Base-by-base conservation (phyloP, 2,888 invertebrate species). In the Tortricodes alternella region DNA sequence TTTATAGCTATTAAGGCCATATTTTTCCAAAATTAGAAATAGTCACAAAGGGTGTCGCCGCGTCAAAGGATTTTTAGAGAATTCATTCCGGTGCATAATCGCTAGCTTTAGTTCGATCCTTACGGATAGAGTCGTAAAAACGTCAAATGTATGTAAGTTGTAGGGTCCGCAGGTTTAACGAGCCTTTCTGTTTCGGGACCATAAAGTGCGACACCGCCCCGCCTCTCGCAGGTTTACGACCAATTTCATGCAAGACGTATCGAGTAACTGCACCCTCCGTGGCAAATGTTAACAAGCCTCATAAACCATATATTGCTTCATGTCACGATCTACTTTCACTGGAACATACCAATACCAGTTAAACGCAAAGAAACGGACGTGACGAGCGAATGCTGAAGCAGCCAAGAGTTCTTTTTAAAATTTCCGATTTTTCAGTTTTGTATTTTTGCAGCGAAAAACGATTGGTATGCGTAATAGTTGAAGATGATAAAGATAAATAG, bases 61-160 rank as follows among this genome's bases (percentile, higher is more conserved):
- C 78, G 73, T 66, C 63, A 67, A 61, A 69, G 70, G 71, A 73
- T 78, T 76, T 77, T 73, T 64, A 63, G 76, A 74, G 72, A 82
- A 82, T 74, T 70, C 72, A 80, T 78, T 78, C 71, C 70, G 73
- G 66, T 68, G 70, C 74, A 74, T 80, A 80, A 80, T 81, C 75
- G 69, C 69, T 75, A 73, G 68, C 55, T 83, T 80, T 77, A 76
- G 69, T 68, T 69, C 67, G 67, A 74, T 76, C 75, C 76, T 76
- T 68, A 66, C 78, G 80, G 80, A 81, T 80, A 72, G 68, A 81
- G 83, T 88, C 88, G 83, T 89, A 85, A 89, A 88, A 77, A 69
- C 70, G 76, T 78, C 74, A 78, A 72, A 77, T 71, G 70, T 68
- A 63, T 66, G 66, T 57, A 51, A 46, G 46, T 66, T 56, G 62